phyloP scores from a whole-genome alignment of 2,888 invertebrate species.

The Escarpia spicata region DNA sequence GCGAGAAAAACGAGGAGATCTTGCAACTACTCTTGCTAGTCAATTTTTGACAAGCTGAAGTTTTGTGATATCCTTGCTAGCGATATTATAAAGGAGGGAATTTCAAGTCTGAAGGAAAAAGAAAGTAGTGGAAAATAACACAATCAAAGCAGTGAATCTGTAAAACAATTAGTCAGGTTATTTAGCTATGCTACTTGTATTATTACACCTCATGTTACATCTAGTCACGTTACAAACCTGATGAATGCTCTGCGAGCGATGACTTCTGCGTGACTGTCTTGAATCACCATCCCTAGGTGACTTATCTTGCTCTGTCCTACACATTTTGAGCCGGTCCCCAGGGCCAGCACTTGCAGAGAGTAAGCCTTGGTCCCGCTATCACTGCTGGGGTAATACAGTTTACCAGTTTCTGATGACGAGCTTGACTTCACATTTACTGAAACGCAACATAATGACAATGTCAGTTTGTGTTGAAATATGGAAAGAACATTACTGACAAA shows the following conservation, averaged over 20 bases:
- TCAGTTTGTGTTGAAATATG: not conserved
- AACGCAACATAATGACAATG: not conserved
- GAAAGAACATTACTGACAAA: not conserved
- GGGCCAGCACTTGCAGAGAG: conserved; percentile 74
- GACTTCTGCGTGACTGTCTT: conserved; percentile 93
- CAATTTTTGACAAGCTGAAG: too few relatives aligned
- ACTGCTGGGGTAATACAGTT: not conserved
- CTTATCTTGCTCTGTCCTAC: conserved; percentile 73
- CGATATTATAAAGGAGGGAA: too few relatives aligned
- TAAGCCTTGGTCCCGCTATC: not conserved
- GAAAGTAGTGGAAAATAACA: too few relatives aligned
- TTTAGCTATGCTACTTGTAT: not conserved
- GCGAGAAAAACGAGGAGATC: too few relatives aligned
- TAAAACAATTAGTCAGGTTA: not conserved
- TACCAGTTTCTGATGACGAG: not conserved
- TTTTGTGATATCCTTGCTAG: too few relatives aligned
- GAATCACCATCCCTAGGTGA: conserved; percentile 72
- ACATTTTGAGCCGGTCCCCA: conserved; percentile 93
- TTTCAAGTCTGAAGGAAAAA: too few relatives aligned
- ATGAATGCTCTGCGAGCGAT: conserved; percentile 84
- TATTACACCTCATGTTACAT: not conserved
- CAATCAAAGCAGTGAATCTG: too few relatives aligned
- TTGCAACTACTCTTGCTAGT: too few relatives aligned
- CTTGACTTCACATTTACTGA: not conserved
- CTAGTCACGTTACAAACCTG: conserved; percentile 69